Percentiles rank a stretch among this genome's conserved stretches.
Conservation (phyloP, 2,797 vertebrate genomes). For the Rhodeus uyekii region DNA sequence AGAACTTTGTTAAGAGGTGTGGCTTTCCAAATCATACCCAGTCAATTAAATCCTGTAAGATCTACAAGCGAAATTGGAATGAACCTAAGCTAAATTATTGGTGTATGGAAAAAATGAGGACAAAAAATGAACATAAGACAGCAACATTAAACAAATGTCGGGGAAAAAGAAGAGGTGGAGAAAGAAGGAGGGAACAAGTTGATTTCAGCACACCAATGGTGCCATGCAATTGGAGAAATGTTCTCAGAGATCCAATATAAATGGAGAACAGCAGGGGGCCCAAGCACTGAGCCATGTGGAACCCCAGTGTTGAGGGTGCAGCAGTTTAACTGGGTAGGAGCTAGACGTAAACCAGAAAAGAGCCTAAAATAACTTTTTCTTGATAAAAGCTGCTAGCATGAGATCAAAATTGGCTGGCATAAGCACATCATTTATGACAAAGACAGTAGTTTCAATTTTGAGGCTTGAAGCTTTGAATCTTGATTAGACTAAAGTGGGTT, state of each 20-base stretch:
- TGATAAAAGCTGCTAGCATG: background rate
- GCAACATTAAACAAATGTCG: background rate
- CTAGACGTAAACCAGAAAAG: background rate
- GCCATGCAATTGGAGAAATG: too few relatives aligned
- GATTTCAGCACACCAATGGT: background rate
- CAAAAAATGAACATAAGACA: too few relatives aligned
- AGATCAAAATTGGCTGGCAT: background rate
- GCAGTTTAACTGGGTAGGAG: background rate
- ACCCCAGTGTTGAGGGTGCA: background rate
- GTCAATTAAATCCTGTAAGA: background rate
- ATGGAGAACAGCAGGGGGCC: constrained; percentile 16
- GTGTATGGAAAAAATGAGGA: too few relatives aligned
- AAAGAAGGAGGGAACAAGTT: background rate
- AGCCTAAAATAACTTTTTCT: background rate
- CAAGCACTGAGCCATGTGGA: constrained; percentile 10
- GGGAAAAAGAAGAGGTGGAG: background rate
- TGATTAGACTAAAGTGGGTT: constrained; percentile 5
- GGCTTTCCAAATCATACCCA: background rate
- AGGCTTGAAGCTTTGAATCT: background rate
- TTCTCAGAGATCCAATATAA: constrained; percentile 20
- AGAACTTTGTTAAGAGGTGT: background rate
- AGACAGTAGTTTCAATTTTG: background rate
- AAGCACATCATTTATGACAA: background rate
- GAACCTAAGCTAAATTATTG: too few relatives aligned
- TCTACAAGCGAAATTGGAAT: too few relatives aligned